Evolutionary conservation across 2,888 invertebrate species (phyloP).

Genomic region (Luperina nickerlii): DNA sequence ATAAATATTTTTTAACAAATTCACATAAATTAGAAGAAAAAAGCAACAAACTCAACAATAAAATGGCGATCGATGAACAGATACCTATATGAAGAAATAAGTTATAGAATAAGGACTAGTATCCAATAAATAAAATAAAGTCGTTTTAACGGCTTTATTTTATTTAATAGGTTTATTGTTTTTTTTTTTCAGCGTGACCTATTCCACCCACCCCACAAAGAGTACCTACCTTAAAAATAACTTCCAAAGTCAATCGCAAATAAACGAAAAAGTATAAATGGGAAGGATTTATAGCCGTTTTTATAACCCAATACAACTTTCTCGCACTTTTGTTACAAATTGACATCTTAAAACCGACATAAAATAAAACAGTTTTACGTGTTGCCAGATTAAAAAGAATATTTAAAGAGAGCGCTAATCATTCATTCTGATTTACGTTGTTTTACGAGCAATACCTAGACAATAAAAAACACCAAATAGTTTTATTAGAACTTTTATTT

Average conservation of each 20-base stretch:
- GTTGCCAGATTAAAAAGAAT: constrained; percentile 57
- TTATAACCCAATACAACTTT: constrained; percentile 78
- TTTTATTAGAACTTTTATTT: constrained; percentile 26
- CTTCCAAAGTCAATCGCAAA: constrained; percentile 75
- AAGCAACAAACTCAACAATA: constrained; percentile 18
- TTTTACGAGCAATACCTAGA: constrained; percentile 19
- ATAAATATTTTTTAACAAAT: neutral
- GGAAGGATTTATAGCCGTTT: constrained; percentile 76
- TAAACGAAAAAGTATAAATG: constrained; percentile 77
- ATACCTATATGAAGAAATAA: constrained; percentile 26
- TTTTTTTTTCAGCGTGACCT: constrained; percentile 42
- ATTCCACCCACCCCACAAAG: constrained; percentile 59
- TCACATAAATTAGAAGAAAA: neutral
- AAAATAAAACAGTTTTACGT: constrained; percentile 68
- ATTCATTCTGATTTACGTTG: constrained; percentile 33
- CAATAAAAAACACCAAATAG: constrained; percentile 1
- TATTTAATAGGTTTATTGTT: constrained; percentile 5
- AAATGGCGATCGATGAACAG: constrained; percentile 14
- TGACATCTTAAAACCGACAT: constrained; percentile 76
- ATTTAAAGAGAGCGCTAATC: constrained; percentile 45
- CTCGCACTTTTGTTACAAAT: constrained; percentile 77
- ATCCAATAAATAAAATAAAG: constrained; percentile 52
- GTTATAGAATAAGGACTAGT: constrained; percentile 30
- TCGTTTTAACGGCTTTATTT: constrained; percentile 43
- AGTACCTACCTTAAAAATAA: constrained; percentile 73